A percentile compares a stretch with the other conserved stretches of the same genome.
Conservation (phyloP, 2,797 vertebrate species). For the Pantherophis vulpinus region DNA sequence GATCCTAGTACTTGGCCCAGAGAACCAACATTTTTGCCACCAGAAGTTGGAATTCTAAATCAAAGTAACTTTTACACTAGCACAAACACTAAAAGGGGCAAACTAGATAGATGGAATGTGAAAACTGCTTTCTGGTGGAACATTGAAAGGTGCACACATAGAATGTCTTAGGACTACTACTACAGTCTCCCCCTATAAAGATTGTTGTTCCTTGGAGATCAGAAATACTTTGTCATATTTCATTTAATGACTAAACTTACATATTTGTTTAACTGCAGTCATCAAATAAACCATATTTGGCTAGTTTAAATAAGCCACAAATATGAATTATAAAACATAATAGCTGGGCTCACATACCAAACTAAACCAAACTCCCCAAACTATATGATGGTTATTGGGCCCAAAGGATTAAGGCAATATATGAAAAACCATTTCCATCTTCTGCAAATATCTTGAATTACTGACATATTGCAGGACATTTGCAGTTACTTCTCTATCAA, state of each 20-base stretch:
- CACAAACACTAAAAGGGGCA: neutral
- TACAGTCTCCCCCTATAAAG: neutral
- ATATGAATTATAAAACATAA: neutral
- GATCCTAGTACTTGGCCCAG: neutral
- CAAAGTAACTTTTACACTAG: neutral
- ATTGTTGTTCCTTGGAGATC: neutral
- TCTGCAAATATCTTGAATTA: neutral
- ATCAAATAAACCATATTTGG: neutral
- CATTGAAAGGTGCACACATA: neutral
- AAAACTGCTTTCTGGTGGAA: neutral
- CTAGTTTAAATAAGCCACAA: neutral
- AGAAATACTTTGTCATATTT: neutral
- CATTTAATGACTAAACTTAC: neutral
- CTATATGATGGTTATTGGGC: neutral
- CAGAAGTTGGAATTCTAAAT: neutral
- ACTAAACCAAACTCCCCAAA: neutral
- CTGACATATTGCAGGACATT: neutral
- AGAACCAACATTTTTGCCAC: neutral
- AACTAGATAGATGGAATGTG: neutral
- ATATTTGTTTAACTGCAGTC: neutral
- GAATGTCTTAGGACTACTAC: neutral
- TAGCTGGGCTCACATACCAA: neutral
- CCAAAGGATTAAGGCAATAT: no score
- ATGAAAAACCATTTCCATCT: neutral
- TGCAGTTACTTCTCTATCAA: neutral